phyloP scores from a whole-genome alignment of 2,888 invertebrate species.

The Cyaniris semiargus region DNA sequence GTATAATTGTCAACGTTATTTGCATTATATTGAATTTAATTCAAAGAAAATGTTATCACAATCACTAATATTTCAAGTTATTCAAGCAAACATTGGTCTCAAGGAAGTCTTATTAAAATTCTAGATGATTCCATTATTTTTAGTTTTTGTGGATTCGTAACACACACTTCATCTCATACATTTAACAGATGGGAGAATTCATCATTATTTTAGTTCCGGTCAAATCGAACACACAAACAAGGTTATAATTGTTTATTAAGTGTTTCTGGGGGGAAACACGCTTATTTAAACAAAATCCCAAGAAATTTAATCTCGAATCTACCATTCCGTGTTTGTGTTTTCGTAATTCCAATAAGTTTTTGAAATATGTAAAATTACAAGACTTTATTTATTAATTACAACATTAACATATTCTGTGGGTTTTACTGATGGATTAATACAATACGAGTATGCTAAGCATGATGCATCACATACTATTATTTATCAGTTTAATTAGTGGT shows the following conservation, averaged over 20 bases:
- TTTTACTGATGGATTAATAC: not conserved
- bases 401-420: not conserved
- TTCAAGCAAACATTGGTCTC: not conserved
- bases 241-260: not conserved
- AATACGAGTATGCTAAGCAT: not conserved
- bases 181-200: not conserved
- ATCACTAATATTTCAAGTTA: not conserved
- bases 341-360: not conserved
- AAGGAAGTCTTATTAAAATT: not conserved
- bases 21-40: no score
- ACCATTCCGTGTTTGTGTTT: not conserved
- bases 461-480: not conserved
- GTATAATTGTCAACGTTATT: no score
- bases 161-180: not conserved
- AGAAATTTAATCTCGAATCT: not conserved
- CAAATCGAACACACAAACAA: not conserved
- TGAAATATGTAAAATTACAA: not conserved
- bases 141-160: not conserved
- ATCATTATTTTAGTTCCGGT: not conserved
- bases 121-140: not conserved
- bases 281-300: not conserved
- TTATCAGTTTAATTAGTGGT: conserved; percentile 7
- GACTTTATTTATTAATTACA: not conserved
- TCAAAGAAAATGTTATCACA: not conserved
- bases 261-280: not conserved